Evolutionary conservation across 2,888 invertebrate species (phyloP).

Genomic region (Anagyrus pseudococci): DNA sequence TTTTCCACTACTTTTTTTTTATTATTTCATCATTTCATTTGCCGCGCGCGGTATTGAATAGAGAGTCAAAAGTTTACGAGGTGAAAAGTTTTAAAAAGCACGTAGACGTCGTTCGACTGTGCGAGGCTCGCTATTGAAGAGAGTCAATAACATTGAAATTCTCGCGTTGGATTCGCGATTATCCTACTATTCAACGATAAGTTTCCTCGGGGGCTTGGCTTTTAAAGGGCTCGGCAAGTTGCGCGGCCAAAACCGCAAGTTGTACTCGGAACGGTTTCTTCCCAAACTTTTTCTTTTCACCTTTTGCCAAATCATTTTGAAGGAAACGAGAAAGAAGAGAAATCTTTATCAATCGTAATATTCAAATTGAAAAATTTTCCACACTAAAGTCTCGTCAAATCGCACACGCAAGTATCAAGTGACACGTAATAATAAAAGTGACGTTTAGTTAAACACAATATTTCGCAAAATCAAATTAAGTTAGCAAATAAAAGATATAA

Average conservation of each 20-base stretch:
- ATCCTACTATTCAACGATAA: conserved; percentile 33
- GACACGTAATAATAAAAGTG: no score
- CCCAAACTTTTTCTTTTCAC: no score
- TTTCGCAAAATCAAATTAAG: no score
- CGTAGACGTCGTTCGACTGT: not conserved
- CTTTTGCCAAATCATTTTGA: no score
- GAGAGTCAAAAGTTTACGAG: conserved; percentile 17
- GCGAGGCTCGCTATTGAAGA: not conserved
- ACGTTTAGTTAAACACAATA: no score
- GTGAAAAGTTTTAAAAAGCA: conserved; percentile 28
- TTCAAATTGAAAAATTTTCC: no score
- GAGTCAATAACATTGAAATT: conserved; percentile 38
- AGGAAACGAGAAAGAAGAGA: no score
- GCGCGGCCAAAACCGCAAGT: not conserved
- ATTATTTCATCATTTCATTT: not conserved
- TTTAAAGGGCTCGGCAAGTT: not conserved
- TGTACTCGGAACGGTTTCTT: not conserved
- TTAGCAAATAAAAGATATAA: no score
- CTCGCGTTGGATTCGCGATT: conserved; percentile 30
- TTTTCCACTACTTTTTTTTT: not conserved
- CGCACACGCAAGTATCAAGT: no score
- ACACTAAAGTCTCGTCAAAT: no score
- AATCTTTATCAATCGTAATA: no score
- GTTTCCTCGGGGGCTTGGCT: conserved; percentile 11
- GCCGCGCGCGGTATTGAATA: not conserved